Conservation (phyloP, 2,797 vertebrate genomes). For the Rhinatrema bivittatum region DNA sequence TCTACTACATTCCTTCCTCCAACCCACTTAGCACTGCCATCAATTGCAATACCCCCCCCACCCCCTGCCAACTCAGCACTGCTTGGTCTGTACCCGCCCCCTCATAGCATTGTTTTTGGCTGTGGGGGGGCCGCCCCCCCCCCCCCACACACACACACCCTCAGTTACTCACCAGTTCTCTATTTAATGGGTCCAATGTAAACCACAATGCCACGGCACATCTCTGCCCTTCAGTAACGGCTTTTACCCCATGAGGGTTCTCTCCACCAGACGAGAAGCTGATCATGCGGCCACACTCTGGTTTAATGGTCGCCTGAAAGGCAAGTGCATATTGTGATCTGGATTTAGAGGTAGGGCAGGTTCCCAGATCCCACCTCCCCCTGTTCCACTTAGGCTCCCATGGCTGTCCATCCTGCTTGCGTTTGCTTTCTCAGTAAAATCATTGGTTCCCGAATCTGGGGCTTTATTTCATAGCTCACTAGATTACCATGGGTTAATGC, state of each 20-base stretch:
- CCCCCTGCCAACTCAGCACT: too few species aligned
- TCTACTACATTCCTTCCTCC: too few species aligned
- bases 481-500: neutral
- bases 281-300: conserved; percentile 87
- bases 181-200: conserved; percentile 88
- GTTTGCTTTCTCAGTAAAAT: too few species aligned
- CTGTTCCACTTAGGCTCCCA: neutral
- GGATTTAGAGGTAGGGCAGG: neutral
- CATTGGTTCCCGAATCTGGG: too few species aligned
- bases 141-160: too few species aligned
- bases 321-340: neutral
- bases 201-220: conserved; percentile 96
- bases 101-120: too few species aligned
- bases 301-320: conserved; percentile 84
- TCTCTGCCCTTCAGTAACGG: conserved; percentile 86
- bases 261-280: conserved; percentile 93
- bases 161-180: conserved; percentile 84
- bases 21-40: too few species aligned
- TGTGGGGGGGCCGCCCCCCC: too few species aligned
- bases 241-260: conserved; percentile 93
- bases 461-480: too few species aligned
- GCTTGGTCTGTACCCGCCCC: too few species aligned
- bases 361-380: neutral
- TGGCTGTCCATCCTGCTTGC: rapidly evolving
- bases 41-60: too few species aligned